phyloP scores from a whole-genome alignment of 2,113 vertebrate genomes.

The Cacatua alba region DNA sequence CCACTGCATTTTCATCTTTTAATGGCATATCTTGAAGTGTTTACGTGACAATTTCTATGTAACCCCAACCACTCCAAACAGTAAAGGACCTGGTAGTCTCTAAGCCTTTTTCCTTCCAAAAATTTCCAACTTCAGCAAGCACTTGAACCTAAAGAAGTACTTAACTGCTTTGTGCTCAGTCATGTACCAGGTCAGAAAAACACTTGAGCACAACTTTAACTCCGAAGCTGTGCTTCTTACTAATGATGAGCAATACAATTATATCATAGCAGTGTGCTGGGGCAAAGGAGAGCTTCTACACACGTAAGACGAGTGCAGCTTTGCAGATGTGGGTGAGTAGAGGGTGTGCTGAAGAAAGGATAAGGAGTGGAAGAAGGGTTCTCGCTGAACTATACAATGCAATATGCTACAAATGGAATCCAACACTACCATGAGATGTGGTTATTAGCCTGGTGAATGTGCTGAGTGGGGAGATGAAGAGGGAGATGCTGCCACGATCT shows the following conservation, averaged over 20 bases:
- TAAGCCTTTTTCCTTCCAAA: neutral
- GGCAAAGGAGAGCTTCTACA: neutral
- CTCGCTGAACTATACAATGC: neutral
- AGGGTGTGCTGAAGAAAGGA: neutral
- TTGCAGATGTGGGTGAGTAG: neutral
- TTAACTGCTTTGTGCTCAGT: neutral
- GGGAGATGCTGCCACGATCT: neutral
- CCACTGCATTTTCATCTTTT: neutral
- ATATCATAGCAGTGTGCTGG: neutral
- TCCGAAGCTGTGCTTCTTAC: neutral
- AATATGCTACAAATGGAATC: neutral
- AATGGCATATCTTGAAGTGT: neutral
- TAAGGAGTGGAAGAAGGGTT: neutral
- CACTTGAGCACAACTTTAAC: neutral
- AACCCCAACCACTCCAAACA: neutral
- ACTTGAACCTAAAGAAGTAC: neutral
- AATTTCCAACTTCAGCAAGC: neutral
- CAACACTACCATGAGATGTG: neutral
- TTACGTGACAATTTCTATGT: neutral
- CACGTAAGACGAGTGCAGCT: fast-evolving
- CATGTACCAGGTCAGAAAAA: neutral
- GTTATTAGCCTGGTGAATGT: neutral
- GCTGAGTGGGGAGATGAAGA: neutral
- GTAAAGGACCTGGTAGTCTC: neutral
- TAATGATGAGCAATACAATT: neutral